Percentiles rank a stretch among this genome's conserved stretches.
These are phyloP conservation scores for Zaprionus kolodkinae DNA, from an alignment of 1,140 invertebrate genomes.

Conservation along the genomic window DNA sequence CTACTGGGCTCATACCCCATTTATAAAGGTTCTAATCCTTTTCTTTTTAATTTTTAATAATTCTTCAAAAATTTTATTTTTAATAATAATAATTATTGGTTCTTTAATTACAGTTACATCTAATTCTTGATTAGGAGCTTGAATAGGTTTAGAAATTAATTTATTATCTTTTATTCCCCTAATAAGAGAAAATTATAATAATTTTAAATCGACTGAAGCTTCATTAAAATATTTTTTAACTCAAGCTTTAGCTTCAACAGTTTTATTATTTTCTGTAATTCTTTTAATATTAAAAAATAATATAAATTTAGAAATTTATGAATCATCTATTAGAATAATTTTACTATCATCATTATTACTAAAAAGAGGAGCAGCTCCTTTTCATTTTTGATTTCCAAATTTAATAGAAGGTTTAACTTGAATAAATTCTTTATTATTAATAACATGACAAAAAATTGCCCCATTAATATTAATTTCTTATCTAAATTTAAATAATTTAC, in stretches of 20 bases:
- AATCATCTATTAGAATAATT: too few relatives aligned
- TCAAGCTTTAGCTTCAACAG: constrained; percentile 84
- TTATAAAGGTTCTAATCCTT: constrained; percentile 84
- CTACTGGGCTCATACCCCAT: constrained; percentile 85
- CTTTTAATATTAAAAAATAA: constrained; percentile 82
- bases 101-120: constrained; percentile 85
- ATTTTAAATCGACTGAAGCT: constrained; percentile 83
- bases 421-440: too few relatives aligned
- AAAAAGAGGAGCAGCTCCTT: too few relatives aligned
- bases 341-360: too few relatives aligned
- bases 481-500: too few relatives aligned
- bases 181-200: constrained; percentile 84
- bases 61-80: constrained; percentile 85
- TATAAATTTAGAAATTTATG: too few relatives aligned
- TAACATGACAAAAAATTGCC: too few relatives aligned
- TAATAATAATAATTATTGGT: constrained; percentile 84
- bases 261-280: constrained; percentile 84
- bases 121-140: constrained; percentile 85
- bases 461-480: too few relatives aligned
- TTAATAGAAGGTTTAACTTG: too few relatives aligned
- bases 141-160: constrained; percentile 87
- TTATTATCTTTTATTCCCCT: constrained; percentile 85
- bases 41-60: constrained; percentile 85
- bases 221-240: constrained; percentile 85
- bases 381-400: too few relatives aligned